Conservation (phyloP, 1,140 invertebrate species). For the Drosophila pseudoobscura region DNA sequence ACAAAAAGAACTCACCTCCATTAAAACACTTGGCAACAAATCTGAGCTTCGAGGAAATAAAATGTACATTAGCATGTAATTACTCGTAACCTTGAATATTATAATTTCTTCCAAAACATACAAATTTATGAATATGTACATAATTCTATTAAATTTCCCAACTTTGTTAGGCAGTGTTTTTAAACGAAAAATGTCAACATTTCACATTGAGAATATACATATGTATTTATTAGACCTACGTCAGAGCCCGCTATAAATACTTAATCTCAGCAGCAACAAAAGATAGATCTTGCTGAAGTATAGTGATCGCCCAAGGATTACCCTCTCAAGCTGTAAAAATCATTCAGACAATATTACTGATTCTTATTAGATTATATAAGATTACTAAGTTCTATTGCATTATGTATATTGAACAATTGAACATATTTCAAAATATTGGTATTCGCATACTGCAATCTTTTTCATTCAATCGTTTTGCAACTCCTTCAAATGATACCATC, state of each 20-base stretch:
- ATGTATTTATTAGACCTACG: conserved; percentile 15
- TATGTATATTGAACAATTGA: no score
- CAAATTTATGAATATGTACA: background rate
- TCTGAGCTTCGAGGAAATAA: background rate
- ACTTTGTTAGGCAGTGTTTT: background rate
- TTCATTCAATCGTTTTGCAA: no score
- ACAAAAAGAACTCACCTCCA: conserved; percentile 35
- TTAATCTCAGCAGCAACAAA: background rate
- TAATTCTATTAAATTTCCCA: background rate
- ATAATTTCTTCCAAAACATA: background rate
- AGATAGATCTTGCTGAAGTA: background rate
- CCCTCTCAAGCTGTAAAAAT: background rate
- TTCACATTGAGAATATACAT: no score
- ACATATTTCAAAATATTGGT: no score
- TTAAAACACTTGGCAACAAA: conserved; percentile 23
- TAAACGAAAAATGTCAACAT: background rate
- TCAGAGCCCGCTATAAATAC: conserved; percentile 17
- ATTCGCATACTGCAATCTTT: no score
- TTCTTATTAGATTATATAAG: no score
- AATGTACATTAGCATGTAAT: background rate
- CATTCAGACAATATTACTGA: background rate
- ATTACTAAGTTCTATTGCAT: no score
- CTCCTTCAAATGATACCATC: no score
- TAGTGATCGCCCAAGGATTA: background rate
- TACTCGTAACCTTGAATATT: background rate